phyloP scores from a whole-genome alignment of 2,113 vertebrate genomes.

The Trichomycterus rosablanca region DNA sequence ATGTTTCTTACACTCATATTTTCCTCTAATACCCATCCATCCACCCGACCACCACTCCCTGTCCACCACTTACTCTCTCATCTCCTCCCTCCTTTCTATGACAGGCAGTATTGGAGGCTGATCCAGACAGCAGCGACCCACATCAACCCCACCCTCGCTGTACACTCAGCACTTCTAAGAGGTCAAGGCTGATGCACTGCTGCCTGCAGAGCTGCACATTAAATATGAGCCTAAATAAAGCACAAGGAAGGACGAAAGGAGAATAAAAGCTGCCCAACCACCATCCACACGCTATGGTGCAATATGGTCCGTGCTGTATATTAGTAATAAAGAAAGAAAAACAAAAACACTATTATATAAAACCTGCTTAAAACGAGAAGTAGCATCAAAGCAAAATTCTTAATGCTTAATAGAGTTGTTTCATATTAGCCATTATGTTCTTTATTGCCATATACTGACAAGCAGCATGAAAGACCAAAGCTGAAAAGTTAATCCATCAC shows the following conservation, averaged over 20 bases:
- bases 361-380: constrained; percentile 19
- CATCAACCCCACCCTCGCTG: constrained; percentile 34
- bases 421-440: constrained; percentile 25
- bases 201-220: constrained; percentile 33
- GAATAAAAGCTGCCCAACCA: constrained; percentile 10
- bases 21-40: too few relatives aligned
- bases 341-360: not conserved
- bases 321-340: constrained; percentile 6
- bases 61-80: not conserved
- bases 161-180: constrained; percentile 38
- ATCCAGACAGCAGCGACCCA: constrained; percentile 33
- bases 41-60: too few relatives aligned
- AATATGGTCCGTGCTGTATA: not conserved
- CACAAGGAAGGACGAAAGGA: constrained; percentile 18
- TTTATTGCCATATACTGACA: constrained; percentile 15
- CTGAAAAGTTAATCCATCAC: constrained; percentile 35
- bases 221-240: constrained; percentile 44
- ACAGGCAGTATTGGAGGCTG: constrained; percentile 29
- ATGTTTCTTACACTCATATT: too few relatives aligned
- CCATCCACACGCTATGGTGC: not conserved
- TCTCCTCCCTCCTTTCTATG: not conserved
- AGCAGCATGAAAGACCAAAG: constrained; percentile 25
- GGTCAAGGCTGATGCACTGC: constrained; percentile 32
- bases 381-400: constrained; percentile 6
- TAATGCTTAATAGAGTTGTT: constrained; percentile 21